Evolutionary conservation across 2,888 invertebrate species (phyloP), one percentile per base, ranked within the genome.

Genomic region (Athrips mouffetella): DNA sequence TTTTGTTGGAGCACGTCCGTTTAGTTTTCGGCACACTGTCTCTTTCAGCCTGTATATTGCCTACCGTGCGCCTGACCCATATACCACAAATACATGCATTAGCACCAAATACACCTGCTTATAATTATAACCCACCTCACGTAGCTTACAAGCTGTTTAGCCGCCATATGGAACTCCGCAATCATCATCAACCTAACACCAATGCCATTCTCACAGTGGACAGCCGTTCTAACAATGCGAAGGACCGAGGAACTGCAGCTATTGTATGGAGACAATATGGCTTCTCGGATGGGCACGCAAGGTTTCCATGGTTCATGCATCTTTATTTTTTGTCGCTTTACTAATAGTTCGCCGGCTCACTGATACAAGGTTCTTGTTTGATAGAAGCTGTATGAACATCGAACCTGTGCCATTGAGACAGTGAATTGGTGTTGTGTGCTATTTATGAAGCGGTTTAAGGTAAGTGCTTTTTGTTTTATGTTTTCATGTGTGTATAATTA

Each of bases 121-220:
- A n/a, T n/a, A n/a, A n/a, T n/a, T n/a, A n/a, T n/a, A n/a, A n/a
- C n/a, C n/a, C n/a, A n/a, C n/a, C n/a, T n/a, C n/a, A n/a, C n/a
- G n/a, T n/a, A n/a, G n/a, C n/a, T n/a, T n/a, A n/a, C n/a, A n/a
- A n/a, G n/a, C n/a, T n/a, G n/a, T n/a, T n/a, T n/a, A n/a, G n/a
- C n/a, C n/a, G n/a, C n/a, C n/a, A n/a, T n/a, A n/a, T n/a, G n/a
- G n/a, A n/a, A n/a, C n/a, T n/a, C n/a, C n/a, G 31, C 31, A 31
- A 31, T 31, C 5, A 31, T 31, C 31, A 27, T n/a, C 10, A 10
- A 27, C 31, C 7, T 13, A n/a, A 21, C 65, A 67, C 61, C 83
- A 82, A 82, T 82, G 82, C 72, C 81, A 65, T 65, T 85, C 85
- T 73, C 85, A 85, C 84, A 80, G 64, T 72, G 76, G 73, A 73